Base-by-base conservation (phyloP, 2,888 invertebrate genomes). In the Fragum sueziense region DNA sequence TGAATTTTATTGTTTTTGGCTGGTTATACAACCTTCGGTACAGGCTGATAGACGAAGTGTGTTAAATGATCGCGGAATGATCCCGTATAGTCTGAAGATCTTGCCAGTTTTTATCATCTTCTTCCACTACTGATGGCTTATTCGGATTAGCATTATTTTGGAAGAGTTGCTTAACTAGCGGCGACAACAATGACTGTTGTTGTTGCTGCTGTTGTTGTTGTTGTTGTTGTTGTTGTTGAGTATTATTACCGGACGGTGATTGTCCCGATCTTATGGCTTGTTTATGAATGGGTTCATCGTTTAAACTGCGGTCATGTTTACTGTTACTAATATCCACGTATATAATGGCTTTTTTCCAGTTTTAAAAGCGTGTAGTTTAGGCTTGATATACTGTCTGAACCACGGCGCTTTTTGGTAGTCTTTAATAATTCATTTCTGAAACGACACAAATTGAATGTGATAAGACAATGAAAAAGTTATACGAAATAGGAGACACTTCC, bases 311-410 rank as follows among this genome's bases (percentile, higher is more conserved):
- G 73, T 82, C 65, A 85, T 76, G 47, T 87, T 82, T 0, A 88
- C 78, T 33, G 74, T 74, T 1, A 87, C 85, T 9, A 82, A 65
- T 14, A 89, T 79, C 83, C 85, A 81, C 2, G 89, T 89, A 65
- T 83, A 88, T 1, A 89, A 75, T 31, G 76, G 77, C 14, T 80
- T 75, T 1, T 75, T 52, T 87, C 86, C 27, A 77, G 54, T 62
- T 78, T 79, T n/a, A 86, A 25, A 3, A 80, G 70, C n/a, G 76
- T 75, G 41, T 89, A 89, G 57, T 82, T 81, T 0, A 89, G 57
- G 67, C 84, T 87, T 61, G 82, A 85, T 22, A 89, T 57, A 1
- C 89, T 88, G 47, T 89, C 89, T n/a, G 76, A 70, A 22, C 72
- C 75, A 25, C 80, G 86, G n/a, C 90, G 78, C 7, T 73, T 80